Evolutionary conservation across 2,113 vertebrate species (phyloP), one percentile per base, ranked within the genome.

Genomic region (Panthera leo): DNA sequence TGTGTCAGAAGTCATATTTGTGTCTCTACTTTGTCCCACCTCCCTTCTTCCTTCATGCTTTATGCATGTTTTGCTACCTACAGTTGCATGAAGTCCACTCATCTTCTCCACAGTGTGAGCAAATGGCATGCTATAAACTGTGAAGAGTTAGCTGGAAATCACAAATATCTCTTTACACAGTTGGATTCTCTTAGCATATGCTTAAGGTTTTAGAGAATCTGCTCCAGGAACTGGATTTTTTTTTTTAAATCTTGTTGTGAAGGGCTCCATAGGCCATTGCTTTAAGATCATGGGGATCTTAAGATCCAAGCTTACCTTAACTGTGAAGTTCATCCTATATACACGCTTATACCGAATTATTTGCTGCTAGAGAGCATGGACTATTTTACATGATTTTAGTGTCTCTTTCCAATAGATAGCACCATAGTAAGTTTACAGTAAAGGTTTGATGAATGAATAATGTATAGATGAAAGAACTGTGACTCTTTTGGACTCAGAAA

Each of bases 311-410:
- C 53, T 78, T 71, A 39, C 63, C 19, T 90, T 88, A 89, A 76
- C 79, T 89, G 10, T 79, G 45, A 65, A 76, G 92, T 9, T 87
- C 48, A 58, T 58, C 18, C 48, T 48, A 68, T 2, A 19, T 76
- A 9, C 15, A 29, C 51, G 9, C 1, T 80, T 78, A 71, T 70
- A 79, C 25, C n/a, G 14, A 63, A 85, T 80, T 80, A 31, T 82
- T 96, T 93, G 23, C 34, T 83, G 6, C 14, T 84, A 58, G n/a
- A 83, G 19, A 86, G 3, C 25, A 82, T 53, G 15, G 13, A 51
- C 1, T 48, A 42, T 53, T 87, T 91, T 67, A 78, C 19, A 84
- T 90, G 65, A 86, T 92, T 94, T 96, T 82, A 51, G 34, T 85
- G 42, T 93, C 14, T 91, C n/a, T 36, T 97, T 76, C n/a, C 21